A percentile compares a stretch with the other conserved stretches of the same genome.
phyloP scores from a whole-genome alignment of 2,888 invertebrate genomes.

The Mallateleia sp. region DNA sequence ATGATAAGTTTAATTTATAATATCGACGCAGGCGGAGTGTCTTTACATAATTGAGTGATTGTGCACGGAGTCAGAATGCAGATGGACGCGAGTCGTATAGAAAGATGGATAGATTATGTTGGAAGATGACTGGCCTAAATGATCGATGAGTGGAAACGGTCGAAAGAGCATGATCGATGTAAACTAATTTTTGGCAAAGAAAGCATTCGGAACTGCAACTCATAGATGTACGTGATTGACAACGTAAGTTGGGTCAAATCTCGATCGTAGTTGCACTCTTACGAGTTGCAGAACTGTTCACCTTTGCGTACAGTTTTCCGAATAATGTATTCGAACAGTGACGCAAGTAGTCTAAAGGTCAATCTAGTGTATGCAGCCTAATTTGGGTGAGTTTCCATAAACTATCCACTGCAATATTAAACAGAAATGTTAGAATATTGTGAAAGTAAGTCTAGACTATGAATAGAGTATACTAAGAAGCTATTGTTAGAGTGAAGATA shows the following conservation, averaged over 20 bases:
- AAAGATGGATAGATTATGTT: constrained; percentile 3
- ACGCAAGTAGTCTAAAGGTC: neutral
- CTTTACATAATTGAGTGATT: constrained; percentile 2
- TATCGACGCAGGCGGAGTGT: neutral
- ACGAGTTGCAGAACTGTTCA: neutral
- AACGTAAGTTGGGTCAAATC: neutral
- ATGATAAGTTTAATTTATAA: neutral
- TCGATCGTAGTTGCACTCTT: neutral
- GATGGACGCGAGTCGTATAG: neutral
- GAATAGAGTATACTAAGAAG: no score
- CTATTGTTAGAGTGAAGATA: no score
- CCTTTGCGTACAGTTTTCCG: neutral
- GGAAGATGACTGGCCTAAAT: neutral
- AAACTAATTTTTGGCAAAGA: neutral
- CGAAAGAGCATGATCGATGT: neutral
- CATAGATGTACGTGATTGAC: neutral
- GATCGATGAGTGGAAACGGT: neutral
- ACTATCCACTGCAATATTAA: neutral
- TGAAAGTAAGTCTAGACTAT: no score
- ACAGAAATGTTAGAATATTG: no score
- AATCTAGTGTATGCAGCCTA: neutral
- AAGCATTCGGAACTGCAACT: neutral
- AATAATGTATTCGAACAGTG: neutral
- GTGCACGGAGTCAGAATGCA: neutral
- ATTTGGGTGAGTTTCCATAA: neutral